Percentiles rank a stretch among this genome's conserved stretches.
Evolutionary conservation across 2,888 invertebrate species (phyloP).

Genomic region (Euplagia quadripunctaria): DNA sequence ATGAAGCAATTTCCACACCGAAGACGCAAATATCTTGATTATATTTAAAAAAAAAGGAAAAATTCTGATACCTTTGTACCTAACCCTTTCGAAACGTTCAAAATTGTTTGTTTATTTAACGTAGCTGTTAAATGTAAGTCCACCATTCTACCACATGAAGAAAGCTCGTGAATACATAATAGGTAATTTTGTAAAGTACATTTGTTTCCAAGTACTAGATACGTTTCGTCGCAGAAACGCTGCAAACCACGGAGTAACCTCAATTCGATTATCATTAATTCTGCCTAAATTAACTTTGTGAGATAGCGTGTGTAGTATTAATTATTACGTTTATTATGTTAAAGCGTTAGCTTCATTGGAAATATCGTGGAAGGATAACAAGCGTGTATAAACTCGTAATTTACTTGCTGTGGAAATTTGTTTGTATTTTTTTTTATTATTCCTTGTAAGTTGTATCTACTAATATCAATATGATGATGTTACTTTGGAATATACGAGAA

Average conservation of each 20-base stretch:
- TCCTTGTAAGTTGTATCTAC: neutral
- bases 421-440: neutral
- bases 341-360: constrained; percentile 21
- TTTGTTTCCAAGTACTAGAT: constrained; percentile 17
- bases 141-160: constrained; percentile 17
- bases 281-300: constrained; percentile 25
- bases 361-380: constrained; percentile 18
- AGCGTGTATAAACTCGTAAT: constrained; percentile 9
- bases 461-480: neutral
- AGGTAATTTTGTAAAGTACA: constrained; percentile 20
- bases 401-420: constrained; percentile 1
- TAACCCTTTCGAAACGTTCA: constrained; percentile 7
- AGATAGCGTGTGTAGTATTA: constrained; percentile 18
- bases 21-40: neutral
- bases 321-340: constrained; percentile 22
- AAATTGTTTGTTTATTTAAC: constrained; percentile 20
- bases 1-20: neutral
- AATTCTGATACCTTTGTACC: neutral
- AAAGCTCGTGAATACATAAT: constrained; percentile 26
- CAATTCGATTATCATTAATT: constrained; percentile 25
- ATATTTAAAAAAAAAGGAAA: neutral
- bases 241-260: constrained; percentile 19
- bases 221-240: constrained; percentile 11
- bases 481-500: neutral
- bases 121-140: constrained; percentile 1